Conservation (phyloP, 2,113 vertebrate genomes). For the Pleuronectes platessa region DNA sequence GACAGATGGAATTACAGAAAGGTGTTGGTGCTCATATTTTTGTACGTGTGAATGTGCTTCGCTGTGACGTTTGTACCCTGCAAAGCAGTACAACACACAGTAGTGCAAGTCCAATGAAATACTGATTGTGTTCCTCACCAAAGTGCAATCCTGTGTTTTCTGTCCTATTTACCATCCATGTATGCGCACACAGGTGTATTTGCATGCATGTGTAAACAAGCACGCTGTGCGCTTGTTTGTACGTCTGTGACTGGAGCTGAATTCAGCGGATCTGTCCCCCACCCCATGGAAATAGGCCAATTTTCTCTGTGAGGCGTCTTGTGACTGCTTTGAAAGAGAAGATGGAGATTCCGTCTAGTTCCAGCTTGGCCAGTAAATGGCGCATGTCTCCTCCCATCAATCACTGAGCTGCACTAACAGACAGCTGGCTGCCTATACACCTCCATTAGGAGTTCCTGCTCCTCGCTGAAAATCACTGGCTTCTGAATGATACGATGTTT, state of each 20-base stretch:
- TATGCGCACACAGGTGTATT: slow-evolving; percentile 13
- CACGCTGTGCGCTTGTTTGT: slow-evolving; percentile 41
- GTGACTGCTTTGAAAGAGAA: slow-evolving; percentile 77
- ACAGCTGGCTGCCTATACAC: slow-evolving; percentile 79
- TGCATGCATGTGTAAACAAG: slow-evolving; percentile 38
- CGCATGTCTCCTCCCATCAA: slow-evolving; percentile 81
- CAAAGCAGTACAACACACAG: background rate
- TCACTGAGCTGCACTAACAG: slow-evolving; percentile 71
- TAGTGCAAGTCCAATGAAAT: slow-evolving; percentile 1
- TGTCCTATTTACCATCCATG: slow-evolving; percentile 25
- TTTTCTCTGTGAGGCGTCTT: slow-evolving; percentile 74
- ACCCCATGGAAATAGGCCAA: slow-evolving; percentile 73
- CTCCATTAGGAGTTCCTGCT: slow-evolving; percentile 71
- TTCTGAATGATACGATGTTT: slow-evolving; percentile 51
- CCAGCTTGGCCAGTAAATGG: slow-evolving; percentile 80
- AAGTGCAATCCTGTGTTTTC: slow-evolving; percentile 8
- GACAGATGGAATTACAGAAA: slow-evolving; percentile 38
- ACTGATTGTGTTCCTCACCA: slow-evolving; percentile 18
- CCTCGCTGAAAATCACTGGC: slow-evolving; percentile 62
- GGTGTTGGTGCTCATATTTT: slow-evolving; percentile 35
- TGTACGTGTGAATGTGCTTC: slow-evolving; percentile 11
- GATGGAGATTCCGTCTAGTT: slow-evolving; percentile 79
- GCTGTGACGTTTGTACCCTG: background rate
- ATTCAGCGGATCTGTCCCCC: slow-evolving; percentile 56
- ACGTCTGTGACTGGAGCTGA: slow-evolving; percentile 44